These are phyloP conservation scores for Papilio demoleus DNA, from an alignment of 2,888 invertebrate genomes.

Conservation along the genomic window DNA sequence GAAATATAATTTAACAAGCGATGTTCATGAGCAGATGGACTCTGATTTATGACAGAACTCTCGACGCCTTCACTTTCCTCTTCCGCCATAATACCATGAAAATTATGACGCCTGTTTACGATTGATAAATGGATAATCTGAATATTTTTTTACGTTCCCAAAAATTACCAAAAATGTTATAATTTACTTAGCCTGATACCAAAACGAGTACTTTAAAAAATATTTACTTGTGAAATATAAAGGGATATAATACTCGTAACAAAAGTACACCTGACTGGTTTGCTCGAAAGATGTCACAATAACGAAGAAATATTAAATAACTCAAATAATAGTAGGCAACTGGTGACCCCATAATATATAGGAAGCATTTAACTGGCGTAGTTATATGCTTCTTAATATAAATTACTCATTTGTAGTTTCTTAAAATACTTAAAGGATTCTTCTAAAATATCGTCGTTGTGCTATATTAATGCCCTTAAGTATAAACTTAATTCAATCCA, in stretches of 20 bases:
- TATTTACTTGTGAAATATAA: not conserved
- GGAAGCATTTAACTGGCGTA: too few species aligned
- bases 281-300: not conserved
- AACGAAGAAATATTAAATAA: not conserved
- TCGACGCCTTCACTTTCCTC: constrained; percentile 26
- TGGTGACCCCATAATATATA: too few species aligned
- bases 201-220: not conserved
- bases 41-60: constrained; percentile 28
- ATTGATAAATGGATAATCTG: constrained; percentile 25
- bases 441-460: not conserved
- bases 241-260: too few species aligned
- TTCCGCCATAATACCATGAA: constrained; percentile 24
- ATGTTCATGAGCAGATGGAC: constrained; percentile 16
- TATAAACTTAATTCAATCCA: not conserved
- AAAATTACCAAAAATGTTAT: not conserved
- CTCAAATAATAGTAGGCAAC: too few species aligned
- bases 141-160: constrained; percentile 4
- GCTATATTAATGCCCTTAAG: not conserved
- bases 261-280: too few species aligned
- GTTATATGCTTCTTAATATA: too few species aligned
- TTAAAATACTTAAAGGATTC: not conserved
- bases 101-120: constrained; percentile 30
- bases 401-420: too few species aligned
- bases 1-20: constrained; percentile 13
- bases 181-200: not conserved